Evolutionary conservation across 2,113 vertebrate genomes (phyloP).

Genomic region (Silurus asotus): DNA sequence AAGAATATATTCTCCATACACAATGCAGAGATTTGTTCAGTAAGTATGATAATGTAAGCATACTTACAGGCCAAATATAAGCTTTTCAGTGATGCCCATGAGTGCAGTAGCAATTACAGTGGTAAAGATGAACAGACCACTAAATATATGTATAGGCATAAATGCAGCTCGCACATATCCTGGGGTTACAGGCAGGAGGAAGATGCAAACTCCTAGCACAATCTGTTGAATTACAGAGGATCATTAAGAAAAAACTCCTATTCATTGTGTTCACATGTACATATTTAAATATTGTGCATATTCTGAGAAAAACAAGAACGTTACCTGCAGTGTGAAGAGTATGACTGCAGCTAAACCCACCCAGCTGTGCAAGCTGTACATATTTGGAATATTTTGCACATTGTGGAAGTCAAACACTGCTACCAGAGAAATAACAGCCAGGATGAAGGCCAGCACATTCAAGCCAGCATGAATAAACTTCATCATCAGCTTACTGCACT

Average conservation of each 20-base stretch:
- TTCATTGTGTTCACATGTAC: neutral
- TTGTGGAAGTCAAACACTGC: slow-evolving; percentile 92
- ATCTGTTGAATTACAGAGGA: slow-evolving; percentile 75
- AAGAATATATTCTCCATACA: neutral
- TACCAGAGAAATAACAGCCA: slow-evolving; percentile 80
- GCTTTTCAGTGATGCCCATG: slow-evolving; percentile 95
- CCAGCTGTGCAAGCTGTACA: slow-evolving; percentile 99
- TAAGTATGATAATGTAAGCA: neutral
- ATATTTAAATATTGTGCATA: neutral
- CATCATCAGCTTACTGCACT: slow-evolving; percentile 89
- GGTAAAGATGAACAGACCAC: slow-evolving; percentile 84
- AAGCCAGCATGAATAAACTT: slow-evolving; percentile 92
- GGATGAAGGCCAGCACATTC: slow-evolving; percentile 77
- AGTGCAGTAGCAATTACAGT: slow-evolving; percentile 82
- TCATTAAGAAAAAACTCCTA: neutral
- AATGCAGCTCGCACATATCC: slow-evolving; percentile 72
- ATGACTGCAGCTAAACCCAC: slow-evolving; percentile 82
- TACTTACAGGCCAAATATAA: slow-evolving; percentile 91
- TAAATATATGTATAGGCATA: slow-evolving; percentile 88
- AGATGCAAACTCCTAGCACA: slow-evolving; percentile 80
- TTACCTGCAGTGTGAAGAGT: slow-evolving; percentile 84
- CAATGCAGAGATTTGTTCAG: neutral
- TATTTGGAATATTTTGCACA: slow-evolving; percentile 79
- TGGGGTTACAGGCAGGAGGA: slow-evolving; percentile 84
- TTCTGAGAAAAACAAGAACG: slow-evolving; percentile 48